Conservation (phyloP, 2,113 vertebrate species). For the Catharus bicknelli region DNA sequence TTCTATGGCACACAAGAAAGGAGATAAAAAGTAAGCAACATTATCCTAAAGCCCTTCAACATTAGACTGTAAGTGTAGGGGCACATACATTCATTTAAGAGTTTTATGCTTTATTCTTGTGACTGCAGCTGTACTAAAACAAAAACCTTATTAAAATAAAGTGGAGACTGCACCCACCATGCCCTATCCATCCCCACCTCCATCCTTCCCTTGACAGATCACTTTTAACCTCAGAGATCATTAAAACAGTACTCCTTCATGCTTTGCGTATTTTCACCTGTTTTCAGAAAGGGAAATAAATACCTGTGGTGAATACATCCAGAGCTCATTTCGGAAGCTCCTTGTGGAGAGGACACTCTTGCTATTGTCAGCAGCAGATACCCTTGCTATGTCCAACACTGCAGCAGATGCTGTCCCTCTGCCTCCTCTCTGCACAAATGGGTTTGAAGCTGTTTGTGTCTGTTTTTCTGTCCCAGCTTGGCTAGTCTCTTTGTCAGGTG, state of each 20-base stretch:
- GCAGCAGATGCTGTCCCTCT: not conserved
- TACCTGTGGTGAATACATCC: not conserved
- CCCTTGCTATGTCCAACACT: rapidly evolving
- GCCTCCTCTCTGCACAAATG: rapidly evolving
- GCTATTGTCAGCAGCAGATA: rapidly evolving
- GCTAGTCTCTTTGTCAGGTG: not conserved
- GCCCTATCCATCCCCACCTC: not conserved
- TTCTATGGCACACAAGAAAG: not conserved
- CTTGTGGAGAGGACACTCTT: not conserved
- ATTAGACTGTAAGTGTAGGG: not conserved
- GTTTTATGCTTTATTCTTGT: not conserved
- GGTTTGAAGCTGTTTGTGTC: not conserved
- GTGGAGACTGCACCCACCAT: not conserved
- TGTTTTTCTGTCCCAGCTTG: not conserved
- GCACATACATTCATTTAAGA: not conserved
- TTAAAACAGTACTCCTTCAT: not conserved
- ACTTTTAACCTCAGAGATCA: not conserved
- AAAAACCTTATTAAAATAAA: not conserved
- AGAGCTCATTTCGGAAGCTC: not conserved
- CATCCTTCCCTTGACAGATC: not conserved
- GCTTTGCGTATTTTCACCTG: not conserved
- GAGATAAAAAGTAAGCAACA: not conserved
- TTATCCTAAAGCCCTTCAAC: not conserved
- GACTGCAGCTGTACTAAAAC: not conserved
- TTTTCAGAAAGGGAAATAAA: not conserved